Evolutionary conservation across 2,888 invertebrate species (phyloP).

Genomic region (Molanna angustata): DNA sequence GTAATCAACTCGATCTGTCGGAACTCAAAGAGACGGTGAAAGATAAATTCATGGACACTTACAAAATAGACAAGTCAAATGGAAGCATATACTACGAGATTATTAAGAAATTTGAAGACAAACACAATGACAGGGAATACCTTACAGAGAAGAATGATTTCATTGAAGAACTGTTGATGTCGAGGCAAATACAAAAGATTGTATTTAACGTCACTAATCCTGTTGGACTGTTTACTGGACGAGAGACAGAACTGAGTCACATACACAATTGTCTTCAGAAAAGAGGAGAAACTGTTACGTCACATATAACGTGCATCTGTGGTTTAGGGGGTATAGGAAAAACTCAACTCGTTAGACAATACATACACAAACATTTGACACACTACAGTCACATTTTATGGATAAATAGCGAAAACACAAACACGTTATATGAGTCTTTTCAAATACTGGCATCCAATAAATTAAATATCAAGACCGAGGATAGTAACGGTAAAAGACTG

Average conservation of each 20-base stretch:
- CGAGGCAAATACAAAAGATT: no score
- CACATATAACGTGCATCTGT: no score
- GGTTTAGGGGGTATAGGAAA: slow-evolving; percentile 4
- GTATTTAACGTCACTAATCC: background rate
- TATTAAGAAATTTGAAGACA: no score
- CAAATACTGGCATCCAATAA: background rate
- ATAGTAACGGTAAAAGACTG: background rate
- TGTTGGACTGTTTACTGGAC: background rate
- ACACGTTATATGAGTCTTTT: background rate
- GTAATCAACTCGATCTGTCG: background rate
- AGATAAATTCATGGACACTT: no score
- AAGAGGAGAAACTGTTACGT: no score
- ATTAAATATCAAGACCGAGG: background rate
- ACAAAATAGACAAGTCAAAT: no score
- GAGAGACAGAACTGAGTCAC: background rate
- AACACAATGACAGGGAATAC: no score
- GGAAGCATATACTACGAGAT: no score
- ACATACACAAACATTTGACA: background rate
- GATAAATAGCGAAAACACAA: background rate
- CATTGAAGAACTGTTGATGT: no score
- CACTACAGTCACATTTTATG: background rate
- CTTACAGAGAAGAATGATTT: no score
- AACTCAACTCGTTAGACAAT: slow-evolving; percentile 1
- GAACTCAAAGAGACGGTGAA: background rate
- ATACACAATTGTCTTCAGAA: background rate